Base-by-base conservation (phyloP, 2,797 vertebrate genomes). In the Phrynocephalus guinanensis region DNA sequence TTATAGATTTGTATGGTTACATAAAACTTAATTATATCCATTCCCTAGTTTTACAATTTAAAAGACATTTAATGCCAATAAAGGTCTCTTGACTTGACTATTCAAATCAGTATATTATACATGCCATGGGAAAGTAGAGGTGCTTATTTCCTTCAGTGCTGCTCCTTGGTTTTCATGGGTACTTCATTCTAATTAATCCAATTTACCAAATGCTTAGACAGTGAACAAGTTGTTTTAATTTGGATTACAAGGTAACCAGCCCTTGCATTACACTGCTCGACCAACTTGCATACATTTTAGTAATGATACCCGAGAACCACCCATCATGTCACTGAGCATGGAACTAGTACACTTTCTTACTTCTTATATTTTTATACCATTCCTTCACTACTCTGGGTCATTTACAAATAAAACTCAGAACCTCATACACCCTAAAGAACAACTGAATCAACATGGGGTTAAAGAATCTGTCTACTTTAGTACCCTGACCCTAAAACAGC, bases 11-110 rank as follows among this genome's bases (percentile, higher is more conserved):
- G 20, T 86, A 28, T 63, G 20, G 33, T 79, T 79, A 71, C 50
- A 33, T 38, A 50, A 60, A 79, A 30, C 18, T 20, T 79, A n/a
- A 86, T 56, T 70, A 77, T 67, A 85, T 67, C 66, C 73, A 85
- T 44, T 85, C n/a, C 16, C 38, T 85, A 77, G 20, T 85, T 67
- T 85, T 38, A 70, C 26, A 77, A 66, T 50, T 18, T 50, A 26
- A 67, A 77, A 77, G 38, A n/a, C 16, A 77, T 66, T 24, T 16
- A 75, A 79, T 26, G 38, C 38, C 38, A 44, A 44, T 44, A 44
- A 44, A 44, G 38, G 38, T 44, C 38, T 44, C 38, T 44, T 44
- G 38, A 44, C 38, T 44, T 44, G 3, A 44, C 38, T 44, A 44
- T 44, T 44, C n/a, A 50, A 84, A 86, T 50, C 66, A 86, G n/a